These are phyloP conservation scores for Herpailurus yagouaroundi DNA, from an alignment of 2,113 vertebrate genomes.

Conservation along the genomic window DNA sequence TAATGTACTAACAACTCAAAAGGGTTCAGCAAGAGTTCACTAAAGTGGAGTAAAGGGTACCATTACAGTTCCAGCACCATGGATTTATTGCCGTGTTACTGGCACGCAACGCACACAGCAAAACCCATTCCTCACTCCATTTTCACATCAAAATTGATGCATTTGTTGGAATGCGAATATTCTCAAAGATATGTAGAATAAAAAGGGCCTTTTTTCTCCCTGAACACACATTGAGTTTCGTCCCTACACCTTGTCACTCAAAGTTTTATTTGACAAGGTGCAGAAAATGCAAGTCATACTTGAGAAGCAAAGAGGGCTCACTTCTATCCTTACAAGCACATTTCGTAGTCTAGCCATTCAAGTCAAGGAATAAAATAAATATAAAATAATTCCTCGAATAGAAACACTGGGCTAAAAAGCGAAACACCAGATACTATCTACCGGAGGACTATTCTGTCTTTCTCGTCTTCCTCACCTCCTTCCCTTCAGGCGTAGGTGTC, in stretches of 20 bases:
- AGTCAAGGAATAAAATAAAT: constrained; percentile 7
- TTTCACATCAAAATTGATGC: constrained; percentile 45
- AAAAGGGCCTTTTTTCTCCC: neutral
- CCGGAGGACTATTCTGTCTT: neutral
- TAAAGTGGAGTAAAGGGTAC: constrained; percentile 45
- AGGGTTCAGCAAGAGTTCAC: constrained; percentile 43
- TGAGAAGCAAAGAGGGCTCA: neutral
- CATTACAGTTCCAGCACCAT: constrained; percentile 2
- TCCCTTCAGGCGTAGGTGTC: neutral
- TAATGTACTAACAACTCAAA: constrained; percentile 57
- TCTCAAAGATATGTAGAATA: neutral
- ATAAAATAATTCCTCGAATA: neutral
- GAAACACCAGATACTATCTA: neutral
- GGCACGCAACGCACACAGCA: constrained; percentile 35
- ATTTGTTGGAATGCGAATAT: constrained; percentile 35
- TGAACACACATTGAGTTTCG: constrained; percentile 21
- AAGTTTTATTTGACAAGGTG: neutral
- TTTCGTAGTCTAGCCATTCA: neutral
- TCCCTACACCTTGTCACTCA: neutral
- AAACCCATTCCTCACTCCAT: constrained; percentile 50
- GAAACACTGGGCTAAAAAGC: neutral
- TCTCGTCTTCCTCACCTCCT: neutral
- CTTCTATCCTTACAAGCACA: neutral
- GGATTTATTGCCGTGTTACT: constrained; percentile 57
- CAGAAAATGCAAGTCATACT: neutral